These are phyloP conservation scores for Dromiciops gliroides DNA, from an alignment of 2,113 vertebrate species.

Conservation along the genomic window DNA sequence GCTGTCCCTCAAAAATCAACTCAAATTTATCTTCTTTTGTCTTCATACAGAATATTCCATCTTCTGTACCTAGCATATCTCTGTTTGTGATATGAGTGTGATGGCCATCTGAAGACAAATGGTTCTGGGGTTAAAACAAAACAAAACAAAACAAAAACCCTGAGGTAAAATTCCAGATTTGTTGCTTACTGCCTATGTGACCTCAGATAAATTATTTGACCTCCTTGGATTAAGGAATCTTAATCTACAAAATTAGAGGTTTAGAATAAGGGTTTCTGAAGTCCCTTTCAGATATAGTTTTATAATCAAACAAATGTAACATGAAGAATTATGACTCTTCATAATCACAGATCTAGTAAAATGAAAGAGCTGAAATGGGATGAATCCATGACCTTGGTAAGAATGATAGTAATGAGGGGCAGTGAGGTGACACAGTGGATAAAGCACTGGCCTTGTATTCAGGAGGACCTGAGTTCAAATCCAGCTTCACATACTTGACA, in stretches of 20 bases:
- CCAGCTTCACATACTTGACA: too few relatives aligned
- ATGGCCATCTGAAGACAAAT: neutral
- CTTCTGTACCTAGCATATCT: neutral
- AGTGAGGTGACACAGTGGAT: too few relatives aligned
- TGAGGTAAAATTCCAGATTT: neutral
- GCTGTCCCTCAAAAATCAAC: neutral
- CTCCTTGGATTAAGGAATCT: neutral
- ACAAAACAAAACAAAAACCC: too few relatives aligned
- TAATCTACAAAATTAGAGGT: neutral
- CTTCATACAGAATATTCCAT: neutral
- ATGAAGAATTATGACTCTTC: neutral
- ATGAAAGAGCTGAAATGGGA: neutral
- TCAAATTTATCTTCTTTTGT: neutral
- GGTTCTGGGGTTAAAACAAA: neutral
- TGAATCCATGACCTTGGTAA: neutral
- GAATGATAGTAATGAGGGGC: too few relatives aligned
- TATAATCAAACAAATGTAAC: neutral
- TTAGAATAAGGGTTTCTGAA: neutral
- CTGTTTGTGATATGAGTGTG: neutral
- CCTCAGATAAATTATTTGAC: neutral
- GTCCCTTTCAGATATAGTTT: neutral
- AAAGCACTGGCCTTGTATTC: too few relatives aligned
- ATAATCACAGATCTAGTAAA: neutral
- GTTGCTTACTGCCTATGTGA: neutral
- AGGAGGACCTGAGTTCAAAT: too few relatives aligned